Evolutionary conservation across 2,797 vertebrate genomes (phyloP), one percentile per base, ranked within the genome.

Genomic region (Corythornis leucogaster): DNA sequence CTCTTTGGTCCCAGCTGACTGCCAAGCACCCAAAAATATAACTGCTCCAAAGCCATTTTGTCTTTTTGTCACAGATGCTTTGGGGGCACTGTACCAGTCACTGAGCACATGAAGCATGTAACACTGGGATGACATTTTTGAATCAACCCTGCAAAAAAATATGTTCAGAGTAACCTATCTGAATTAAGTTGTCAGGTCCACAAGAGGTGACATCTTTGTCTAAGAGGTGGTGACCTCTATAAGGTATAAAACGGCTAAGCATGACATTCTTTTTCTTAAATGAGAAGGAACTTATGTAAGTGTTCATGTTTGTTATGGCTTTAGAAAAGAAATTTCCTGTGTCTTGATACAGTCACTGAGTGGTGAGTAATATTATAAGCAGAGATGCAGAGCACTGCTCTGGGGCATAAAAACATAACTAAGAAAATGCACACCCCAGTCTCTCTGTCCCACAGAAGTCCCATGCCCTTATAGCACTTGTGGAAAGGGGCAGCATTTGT

Each of bases 281-380:
- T 51, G 28, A 76, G 35, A 54, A 75, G 20, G 7, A 58, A 8
- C 13, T 66, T 61, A 28, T 7, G 6, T 31, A 35, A 66, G 50
- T 1, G 0, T 22, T 15, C 3, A 8, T 21, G 8, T n/a, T 77
- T 53, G 2, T 66, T n/a, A 30, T 0, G 3, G 15, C 12, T 78
- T 78, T 51, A 40, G 62, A 55, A 55, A 35, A 12, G 21, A 71
- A 53, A 54, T 82, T 7, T 26, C 55, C 17, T 1, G 1, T 54
- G 16, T 62, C 51, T 66, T 85, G 24, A 30, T 40, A 28, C 9
- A 79, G 13, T 16, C 14, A 58, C 15, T 0, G 1, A 35, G 5
- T 4, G 11, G 26, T 42, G 22, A 76, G 16, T 48, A 46, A 43
- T 1, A 74, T 7, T 7, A 6, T 63, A 73, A 59, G 31, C 17